Base-by-base conservation (phyloP, 2,113 vertebrate genomes). In the Odobenus rosmarus region DNA sequence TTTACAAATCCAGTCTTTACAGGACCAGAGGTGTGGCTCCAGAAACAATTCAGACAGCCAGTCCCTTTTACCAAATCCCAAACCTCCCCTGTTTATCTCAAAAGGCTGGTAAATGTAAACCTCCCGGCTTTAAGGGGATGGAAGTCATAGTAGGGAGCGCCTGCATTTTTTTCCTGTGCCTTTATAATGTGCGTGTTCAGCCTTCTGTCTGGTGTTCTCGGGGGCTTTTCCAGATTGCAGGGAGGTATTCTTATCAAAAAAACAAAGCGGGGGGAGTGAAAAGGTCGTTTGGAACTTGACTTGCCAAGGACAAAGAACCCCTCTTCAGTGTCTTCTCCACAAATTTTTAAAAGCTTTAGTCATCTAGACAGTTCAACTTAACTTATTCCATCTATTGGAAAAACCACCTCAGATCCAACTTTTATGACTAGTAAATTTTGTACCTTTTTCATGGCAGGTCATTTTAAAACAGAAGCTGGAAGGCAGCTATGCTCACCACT, bases 401-500 rank as follows among this genome's bases (percentile, higher is more conserved):
- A 49, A 77, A 49, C 26, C 0, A 16, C 15, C 74, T 77, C 74
- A 31, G 74, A 77, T 77, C 42, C 74, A 77, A 16, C 26, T 77
- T 49, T 16, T 77, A 18, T 16, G 26, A 49, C 42, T 49, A 28
- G 42, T 77, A 28, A 76, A 76, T 76, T 76, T 49, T 46, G 46
- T 31, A 31, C 14, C 74, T 77, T 49, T 18, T 49, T 49, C 74
- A 77, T 18, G 42, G 74, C 26, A 77, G 42, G 42, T 49, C 46
- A 77, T 77, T 49, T 77, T 49, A 76, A 26, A 76, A 46, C 28
- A 46, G 14, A 76, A 26, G 4, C 21, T 72, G 8, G 23, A 72
- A 72, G 10, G 98, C 99, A 99, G 98, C 98, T 99, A 99, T 99
- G 98, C 98, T 99, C 97, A 99, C 98, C 98, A 98, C 98, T 99